Evolutionary conservation across 2,797 vertebrate genomes (phyloP).

Genomic region (Rachycentron canadum): DNA sequence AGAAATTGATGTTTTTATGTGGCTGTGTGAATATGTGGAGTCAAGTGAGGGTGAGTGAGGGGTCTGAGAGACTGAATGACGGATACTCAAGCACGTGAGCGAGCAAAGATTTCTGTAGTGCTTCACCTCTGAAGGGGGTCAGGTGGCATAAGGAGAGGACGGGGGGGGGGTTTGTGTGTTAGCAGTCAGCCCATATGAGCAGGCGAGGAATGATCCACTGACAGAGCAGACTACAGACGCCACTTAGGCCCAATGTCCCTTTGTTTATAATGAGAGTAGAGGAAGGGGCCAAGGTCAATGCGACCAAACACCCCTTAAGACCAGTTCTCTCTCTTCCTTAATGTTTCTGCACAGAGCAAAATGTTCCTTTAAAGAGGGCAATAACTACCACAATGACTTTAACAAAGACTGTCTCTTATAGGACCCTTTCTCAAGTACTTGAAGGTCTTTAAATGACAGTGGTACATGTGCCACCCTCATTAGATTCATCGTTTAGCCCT

Average conservation of each 20-base stretch:
- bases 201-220: conserved; percentile 67
- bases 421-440: conserved; percentile 38
- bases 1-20: conserved; percentile 4
- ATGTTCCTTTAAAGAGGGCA: conserved; percentile 43
- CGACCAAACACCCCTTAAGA: conserved; percentile 46
- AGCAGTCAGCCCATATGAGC: conserved; percentile 55
- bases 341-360: conserved; percentile 50
- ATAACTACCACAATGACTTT: conserved; percentile 12
- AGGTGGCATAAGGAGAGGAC: conserved; percentile 21
- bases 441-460: conserved; percentile 41
- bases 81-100: conserved; percentile 25
- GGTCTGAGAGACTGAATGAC: not conserved
- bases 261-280: conserved; percentile 56
- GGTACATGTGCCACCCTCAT: conserved; percentile 2
- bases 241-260: conserved; percentile 51
- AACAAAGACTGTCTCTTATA: conserved; percentile 2
- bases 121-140: conserved; percentile 43
- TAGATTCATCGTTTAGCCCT: not conserved
- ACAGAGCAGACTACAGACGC: conserved; percentile 59
- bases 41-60: conserved; percentile 1
- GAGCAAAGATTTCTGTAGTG: conserved; percentile 34
- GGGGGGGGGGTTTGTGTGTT: conserved; percentile 40
- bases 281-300: conserved; percentile 56
- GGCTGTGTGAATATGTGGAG: conserved; percentile 15
- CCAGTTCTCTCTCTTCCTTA: conserved; percentile 36